Base-by-base conservation (phyloP, 1,140 invertebrate genomes). In the Tyrophagus putrescentiae region DNA sequence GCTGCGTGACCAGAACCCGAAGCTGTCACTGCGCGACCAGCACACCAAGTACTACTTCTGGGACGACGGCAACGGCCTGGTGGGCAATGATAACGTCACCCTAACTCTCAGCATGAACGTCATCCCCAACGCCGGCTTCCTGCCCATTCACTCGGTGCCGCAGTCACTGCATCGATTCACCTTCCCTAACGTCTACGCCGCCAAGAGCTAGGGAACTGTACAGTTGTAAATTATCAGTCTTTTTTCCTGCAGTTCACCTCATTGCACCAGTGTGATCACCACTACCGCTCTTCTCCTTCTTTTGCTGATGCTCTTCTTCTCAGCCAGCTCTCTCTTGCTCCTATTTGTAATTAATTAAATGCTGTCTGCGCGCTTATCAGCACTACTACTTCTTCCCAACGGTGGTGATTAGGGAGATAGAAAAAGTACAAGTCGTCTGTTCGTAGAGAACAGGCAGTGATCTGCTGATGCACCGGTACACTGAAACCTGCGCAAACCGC, bases 1-100 rank as follows among this genome's bases (percentile, higher is more conserved):
- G 62, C 74, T 85, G 57, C 80, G 95, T 69, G 90, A 87, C 53
- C 88, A 98, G 70, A 42, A 23, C 25, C 82, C 92, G 31, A 75
- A 87, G 18, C 70, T 98, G 34, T 84, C 93, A 67, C 87, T 91
- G 65, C 89, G 90, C 71, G 92, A 90, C 70, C 84, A 93, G 76
- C 90, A 95, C 69, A 91, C 90, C 3, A 97, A 98, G 72, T 99
- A 98, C 76, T 98, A 98, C 71, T 98, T 99, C 75, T 95, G 92
- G 87, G 95, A 98, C 80, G 95, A 98, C 78, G 94, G 94, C 48
- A 90, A 91, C 75, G 92, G 94, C 70, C 76, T 98, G 13, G 88
- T 80, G 68, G 87, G 82, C 48, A 92, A 96, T 72, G 82, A 84
- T 67, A 97, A 97, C 75, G 82, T 97, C 1, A 92, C 90, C 3